Percentiles rank a stretch among this genome's conserved stretches.
Evolutionary conservation across 37 sponge, comb jelly and placozoan genomes (phyloP).

Genomic region (Eunapius fragilis): DNA sequence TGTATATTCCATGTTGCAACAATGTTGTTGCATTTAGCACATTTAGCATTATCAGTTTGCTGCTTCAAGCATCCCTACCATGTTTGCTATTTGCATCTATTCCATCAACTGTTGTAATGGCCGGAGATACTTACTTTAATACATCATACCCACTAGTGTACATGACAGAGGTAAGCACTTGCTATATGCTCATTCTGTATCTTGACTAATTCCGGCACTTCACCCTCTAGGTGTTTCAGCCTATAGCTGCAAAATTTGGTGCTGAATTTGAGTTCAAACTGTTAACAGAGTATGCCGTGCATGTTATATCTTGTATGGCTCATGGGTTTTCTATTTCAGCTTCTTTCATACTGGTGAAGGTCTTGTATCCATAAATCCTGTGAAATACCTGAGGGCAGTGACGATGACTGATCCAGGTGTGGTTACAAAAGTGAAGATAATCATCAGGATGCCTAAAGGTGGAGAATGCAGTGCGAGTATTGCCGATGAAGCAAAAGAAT

Average conservation of each 20-base stretch:
- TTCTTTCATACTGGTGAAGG: slow-evolving; percentile 59
- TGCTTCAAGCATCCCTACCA: slow-evolving; percentile 87
- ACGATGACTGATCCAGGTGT: slow-evolving; percentile 62
- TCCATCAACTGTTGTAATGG: slow-evolving; percentile 35
- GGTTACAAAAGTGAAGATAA: slow-evolving; percentile 30
- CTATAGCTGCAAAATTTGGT: slow-evolving; percentile 66
- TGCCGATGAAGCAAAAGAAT: too few relatives aligned
- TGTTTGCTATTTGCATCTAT: slow-evolving; percentile 76
- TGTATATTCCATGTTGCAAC: neutral
- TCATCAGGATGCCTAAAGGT: too few relatives aligned
- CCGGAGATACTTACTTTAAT: slow-evolving; percentile 89
- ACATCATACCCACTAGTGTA: slow-evolving; percentile 93
- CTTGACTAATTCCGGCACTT: too few relatives aligned
- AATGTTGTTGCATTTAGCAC: neutral
- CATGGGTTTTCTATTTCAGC: too few relatives aligned
- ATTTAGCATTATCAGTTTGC: slow-evolving; percentile 72
- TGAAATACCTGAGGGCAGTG: slow-evolving; percentile 49
- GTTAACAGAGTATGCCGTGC: slow-evolving; percentile 25
- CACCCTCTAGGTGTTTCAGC: slow-evolving; percentile 10
- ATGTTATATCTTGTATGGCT: neutral
- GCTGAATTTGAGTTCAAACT: slow-evolving; percentile 51
- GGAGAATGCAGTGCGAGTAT: too few relatives aligned
- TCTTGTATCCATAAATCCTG: slow-evolving; percentile 24
- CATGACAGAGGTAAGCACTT: slow-evolving; percentile 43
- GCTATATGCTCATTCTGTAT: too few relatives aligned